Evolutionary conservation across 92 coral and sea anemone species (phyloP).

Genomic region (Palythoa grandiflora): DNA sequence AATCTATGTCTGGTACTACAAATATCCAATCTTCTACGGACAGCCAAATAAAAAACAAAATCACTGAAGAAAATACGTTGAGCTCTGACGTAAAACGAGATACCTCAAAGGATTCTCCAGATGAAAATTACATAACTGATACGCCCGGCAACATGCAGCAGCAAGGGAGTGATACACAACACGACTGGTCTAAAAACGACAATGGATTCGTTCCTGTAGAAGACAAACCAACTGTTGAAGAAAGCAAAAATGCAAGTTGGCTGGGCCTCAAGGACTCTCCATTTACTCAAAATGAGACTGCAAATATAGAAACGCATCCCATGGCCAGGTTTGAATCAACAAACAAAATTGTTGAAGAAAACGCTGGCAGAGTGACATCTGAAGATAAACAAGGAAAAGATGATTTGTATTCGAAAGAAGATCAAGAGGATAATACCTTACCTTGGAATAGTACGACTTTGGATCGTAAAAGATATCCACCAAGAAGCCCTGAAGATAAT

Average conservation of each 20-base stretch:
- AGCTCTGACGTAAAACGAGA: neutral
- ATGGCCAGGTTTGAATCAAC: neutral
- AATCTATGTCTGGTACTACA: neutral
- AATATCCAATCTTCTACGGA: neutral
- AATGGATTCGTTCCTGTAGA: neutral
- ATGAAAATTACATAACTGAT: neutral
- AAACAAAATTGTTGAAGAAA: neutral
- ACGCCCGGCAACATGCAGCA: neutral
- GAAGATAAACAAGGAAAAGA: too few relatives aligned
- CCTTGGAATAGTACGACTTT: too few relatives aligned
- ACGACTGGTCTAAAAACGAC: neutral
- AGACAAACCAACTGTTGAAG: neutral
- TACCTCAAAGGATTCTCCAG: neutral
- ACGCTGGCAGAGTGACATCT: neutral
- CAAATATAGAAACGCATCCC: too few relatives aligned
- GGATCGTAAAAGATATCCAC: neutral
- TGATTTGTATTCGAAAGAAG: too few relatives aligned
- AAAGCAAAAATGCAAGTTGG: constrained; percentile 17
- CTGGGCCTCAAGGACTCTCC: neutral
- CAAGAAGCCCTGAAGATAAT: neutral
- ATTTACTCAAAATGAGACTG: neutral
- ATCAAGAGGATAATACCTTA: too few relatives aligned
- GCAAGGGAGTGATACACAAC: neutral
- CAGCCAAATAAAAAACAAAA: too few relatives aligned
- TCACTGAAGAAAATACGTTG: neutral